Conservation (phyloP, 2,797 vertebrate genomes). For the Tragelaphus oryx region DNA sequence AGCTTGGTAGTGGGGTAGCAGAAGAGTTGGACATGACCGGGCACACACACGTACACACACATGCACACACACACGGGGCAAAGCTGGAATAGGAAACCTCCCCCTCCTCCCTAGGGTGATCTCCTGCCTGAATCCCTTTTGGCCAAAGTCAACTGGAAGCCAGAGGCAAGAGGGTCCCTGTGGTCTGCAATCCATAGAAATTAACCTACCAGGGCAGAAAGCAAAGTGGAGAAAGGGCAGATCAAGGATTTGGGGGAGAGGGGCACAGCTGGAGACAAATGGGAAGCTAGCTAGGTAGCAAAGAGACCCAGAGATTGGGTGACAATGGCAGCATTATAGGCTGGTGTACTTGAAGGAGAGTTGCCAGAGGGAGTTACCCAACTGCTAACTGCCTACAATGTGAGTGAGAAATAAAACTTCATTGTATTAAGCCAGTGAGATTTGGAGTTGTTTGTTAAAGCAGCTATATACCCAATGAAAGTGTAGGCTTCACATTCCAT, state of each 20-base stretch:
- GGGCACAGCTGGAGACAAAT: neutral
- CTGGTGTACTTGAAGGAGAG: neutral
- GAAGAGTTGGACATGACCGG: neutral
- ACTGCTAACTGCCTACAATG: neutral
- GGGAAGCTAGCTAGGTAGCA: neutral
- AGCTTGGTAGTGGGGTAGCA: neutral
- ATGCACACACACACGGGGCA: neutral
- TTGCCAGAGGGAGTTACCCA: neutral
- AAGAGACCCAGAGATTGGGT: neutral
- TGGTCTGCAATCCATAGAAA: neutral
- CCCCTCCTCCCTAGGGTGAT: too few species aligned
- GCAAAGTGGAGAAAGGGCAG: neutral
- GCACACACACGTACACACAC: neutral
- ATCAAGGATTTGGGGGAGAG: neutral
- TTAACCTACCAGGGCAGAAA: neutral
- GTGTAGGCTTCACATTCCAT: conserved; percentile 29
- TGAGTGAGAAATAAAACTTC: conserved; percentile 30
- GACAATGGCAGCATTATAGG: neutral
- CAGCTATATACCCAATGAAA: neutral
- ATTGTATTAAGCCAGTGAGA: conserved; percentile 30
- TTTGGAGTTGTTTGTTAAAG: conserved; percentile 52
- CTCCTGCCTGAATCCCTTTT: neutral
- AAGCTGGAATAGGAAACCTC: neutral
- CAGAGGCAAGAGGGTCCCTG: neutral
- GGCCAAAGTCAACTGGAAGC: neutral